Evolutionary conservation across 2,113 vertebrate species (phyloP), one percentile per base, ranked within the genome.

Genomic region (Cichladusa arquata): DNA sequence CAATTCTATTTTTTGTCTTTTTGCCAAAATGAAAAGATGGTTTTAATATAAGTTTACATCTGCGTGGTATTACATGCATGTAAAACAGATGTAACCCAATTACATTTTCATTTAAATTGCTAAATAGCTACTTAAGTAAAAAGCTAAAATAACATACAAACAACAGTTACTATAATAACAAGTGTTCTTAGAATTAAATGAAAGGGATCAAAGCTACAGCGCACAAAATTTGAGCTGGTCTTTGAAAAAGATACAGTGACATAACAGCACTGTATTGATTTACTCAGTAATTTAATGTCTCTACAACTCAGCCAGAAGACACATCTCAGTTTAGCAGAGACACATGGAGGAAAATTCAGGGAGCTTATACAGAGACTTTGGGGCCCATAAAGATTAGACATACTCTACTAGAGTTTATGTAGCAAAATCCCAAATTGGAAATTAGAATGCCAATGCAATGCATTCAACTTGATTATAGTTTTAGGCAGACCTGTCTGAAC

Each of bases 111-210:
- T 99, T 98, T 98, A 98, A 99, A 99, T 99, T 99, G 99, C 98
- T 99, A 99, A 99, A 99, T 99, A 99, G 99, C 99, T 99, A 99
- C 99, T 99, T 99, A 98, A 98, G 98, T 98, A 98, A 98, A 98
- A 98, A 98, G 98, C 99, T 99, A 98, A 99, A 99, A 99, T 99
- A 99, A 99, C 98, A 99, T 99, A 99, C 99, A 99, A 99, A 99
- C 99, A 99, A 99, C 99, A 99, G 98, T 98, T 98, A 98, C 98
- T 98, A 98, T 98, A 99, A 99, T 99, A 99, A 99, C 98, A 99
- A 99, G 98, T 99, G 98, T 95, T 98, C 95, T 98, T 98, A 98
- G 98, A 99, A 98, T 98, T 98, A 98, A 98, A 99, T 98, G 98
- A 98, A 97, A 99, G 98, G 97, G 98, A 99, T 99, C 98, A 98